These are phyloP conservation scores for Planiliza haematocheilus DNA, from an alignment of 2,113 vertebrate genomes.

Conservation along the genomic window DNA sequence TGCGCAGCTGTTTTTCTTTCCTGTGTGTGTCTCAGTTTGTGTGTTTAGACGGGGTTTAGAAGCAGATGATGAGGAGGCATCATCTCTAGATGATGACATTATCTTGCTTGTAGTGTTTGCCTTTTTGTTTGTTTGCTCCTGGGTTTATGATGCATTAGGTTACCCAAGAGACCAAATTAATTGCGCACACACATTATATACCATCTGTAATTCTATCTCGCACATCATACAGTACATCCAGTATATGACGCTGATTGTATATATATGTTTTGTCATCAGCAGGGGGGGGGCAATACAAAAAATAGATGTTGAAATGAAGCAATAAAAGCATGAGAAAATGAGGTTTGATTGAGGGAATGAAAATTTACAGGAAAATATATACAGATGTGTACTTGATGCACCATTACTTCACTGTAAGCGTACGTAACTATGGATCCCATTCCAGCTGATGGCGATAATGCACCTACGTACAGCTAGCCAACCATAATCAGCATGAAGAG, in stretches of 20 bases:
- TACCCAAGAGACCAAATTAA: constrained; percentile 14
- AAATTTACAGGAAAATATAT: constrained; percentile 41
- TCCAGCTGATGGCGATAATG: background rate
- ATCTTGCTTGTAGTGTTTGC: constrained; percentile 4
- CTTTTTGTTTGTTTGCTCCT: constrained; percentile 3
- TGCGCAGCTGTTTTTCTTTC: constrained; percentile 46
- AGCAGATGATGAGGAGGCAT: constrained; percentile 36
- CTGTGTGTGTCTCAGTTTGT: constrained; percentile 29
- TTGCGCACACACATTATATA: background rate
- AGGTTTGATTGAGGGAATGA: constrained; percentile 42
- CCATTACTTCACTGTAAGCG: no score
- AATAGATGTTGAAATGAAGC: no score
- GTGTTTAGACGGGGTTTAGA: constrained; percentile 16
- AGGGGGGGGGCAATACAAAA: no score
- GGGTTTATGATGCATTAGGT: background rate
- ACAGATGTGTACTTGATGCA: constrained; percentile 38
- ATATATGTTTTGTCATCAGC: background rate
- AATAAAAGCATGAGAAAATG: background rate
- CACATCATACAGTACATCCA: constrained; percentile 13
- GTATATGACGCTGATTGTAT: background rate
- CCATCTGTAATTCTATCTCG: no score
- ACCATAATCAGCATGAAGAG: background rate
- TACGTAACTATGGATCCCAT: background rate
- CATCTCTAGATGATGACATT: constrained; percentile 20
- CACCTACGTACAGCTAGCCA: background rate